Evolutionary conservation across 2,797 vertebrate genomes (phyloP).

Genomic region (Oreochromis grahami): DNA sequence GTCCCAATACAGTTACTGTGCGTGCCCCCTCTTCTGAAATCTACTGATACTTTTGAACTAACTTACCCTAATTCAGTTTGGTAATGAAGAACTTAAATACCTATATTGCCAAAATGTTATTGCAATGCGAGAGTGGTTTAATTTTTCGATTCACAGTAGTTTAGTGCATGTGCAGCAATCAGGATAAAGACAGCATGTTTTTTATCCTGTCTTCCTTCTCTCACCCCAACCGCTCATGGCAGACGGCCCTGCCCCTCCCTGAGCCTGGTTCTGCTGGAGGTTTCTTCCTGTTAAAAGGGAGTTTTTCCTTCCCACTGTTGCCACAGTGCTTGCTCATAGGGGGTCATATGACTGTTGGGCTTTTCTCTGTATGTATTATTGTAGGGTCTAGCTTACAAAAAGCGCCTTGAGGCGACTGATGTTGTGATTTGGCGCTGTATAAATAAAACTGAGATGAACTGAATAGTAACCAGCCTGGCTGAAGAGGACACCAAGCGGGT

Average conservation of each 20-base stretch:
- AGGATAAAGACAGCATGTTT: background rate
- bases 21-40: background rate
- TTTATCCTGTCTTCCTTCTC: background rate
- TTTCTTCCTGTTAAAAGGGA: background rate
- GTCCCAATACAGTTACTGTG: background rate
- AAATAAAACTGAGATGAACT: background rate
- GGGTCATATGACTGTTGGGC: background rate
- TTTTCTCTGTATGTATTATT: background rate
- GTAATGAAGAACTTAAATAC: background rate
- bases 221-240: background rate
- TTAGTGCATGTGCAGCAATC: background rate
- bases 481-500: background rate
- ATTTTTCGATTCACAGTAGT: background rate
- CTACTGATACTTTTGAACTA: background rate
- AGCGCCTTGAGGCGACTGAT: background rate
- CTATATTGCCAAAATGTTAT: fast-evolving
- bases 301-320: background rate
- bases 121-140: background rate
- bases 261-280: background rate
- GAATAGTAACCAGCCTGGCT: background rate
- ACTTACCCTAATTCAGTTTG: fast-evolving
- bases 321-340: background rate
- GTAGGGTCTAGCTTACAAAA: background rate
- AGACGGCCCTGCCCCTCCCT: fast-evolving
- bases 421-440: background rate